These are phyloP conservation scores for Athene noctua DNA, from an alignment of 2,113 vertebrate species.

Conservation along the genomic window DNA sequence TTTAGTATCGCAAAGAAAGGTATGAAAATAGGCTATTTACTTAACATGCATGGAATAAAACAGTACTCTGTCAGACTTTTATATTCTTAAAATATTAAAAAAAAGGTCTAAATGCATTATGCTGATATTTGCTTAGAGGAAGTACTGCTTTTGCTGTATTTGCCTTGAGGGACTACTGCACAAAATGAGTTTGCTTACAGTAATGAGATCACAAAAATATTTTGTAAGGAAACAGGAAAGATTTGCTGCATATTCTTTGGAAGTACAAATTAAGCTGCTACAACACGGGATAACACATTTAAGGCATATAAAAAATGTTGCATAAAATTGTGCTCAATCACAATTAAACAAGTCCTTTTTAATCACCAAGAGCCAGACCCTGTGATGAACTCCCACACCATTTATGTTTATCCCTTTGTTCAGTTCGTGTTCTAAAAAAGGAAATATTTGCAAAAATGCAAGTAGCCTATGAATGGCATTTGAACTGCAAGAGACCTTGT, in stretches of 20 bases:
- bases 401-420: not conserved
- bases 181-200: not conserved
- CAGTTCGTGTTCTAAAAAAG: not conserved
- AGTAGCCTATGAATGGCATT: not conserved
- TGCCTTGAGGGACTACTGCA: not conserved
- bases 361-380: not conserved
- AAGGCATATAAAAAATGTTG: not conserved
- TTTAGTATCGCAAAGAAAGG: not conserved
- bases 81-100: not conserved
- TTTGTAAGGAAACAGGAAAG: constrained; percentile 2
- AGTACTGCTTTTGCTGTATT: not conserved
- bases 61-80: not conserved
- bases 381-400: not conserved
- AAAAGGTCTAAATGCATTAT: not conserved
- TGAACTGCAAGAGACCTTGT: not conserved
- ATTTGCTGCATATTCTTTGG: not conserved
- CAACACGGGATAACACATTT: not conserved
- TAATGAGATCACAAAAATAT: not conserved
- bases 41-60: not conserved
- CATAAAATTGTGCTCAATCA: not conserved
- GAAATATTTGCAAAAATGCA: not conserved
- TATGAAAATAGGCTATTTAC: not conserved
- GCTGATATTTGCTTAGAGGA: not conserved
- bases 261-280: not conserved
- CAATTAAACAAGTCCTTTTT: not conserved